Evolutionary conservation across 2,113 vertebrate species (phyloP).

Genomic region (Tor tambroides): DNA sequence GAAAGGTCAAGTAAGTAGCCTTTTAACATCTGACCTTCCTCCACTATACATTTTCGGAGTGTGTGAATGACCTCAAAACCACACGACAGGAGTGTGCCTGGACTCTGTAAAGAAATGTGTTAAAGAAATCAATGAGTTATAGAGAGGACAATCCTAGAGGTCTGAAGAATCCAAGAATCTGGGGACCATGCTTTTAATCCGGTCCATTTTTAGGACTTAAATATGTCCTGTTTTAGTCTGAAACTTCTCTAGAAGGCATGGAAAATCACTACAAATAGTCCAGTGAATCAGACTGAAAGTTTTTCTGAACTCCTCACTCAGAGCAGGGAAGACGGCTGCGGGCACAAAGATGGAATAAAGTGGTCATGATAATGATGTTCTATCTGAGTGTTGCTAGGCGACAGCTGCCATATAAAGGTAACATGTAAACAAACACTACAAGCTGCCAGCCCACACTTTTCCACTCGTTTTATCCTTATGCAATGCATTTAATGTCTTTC

Average conservation of each 20-base stretch:
- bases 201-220: too few species aligned
- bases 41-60: neutral
- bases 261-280: neutral
- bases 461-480: neutral
- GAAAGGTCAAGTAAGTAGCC: slow-evolving; percentile 21
- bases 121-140: neutral
- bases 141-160: neutral
- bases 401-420: slow-evolving; percentile 9
- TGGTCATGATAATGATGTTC: neutral
- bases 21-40: slow-evolving; percentile 42
- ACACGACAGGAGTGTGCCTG: neutral
- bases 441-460: slow-evolving; percentile 22
- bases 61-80: neutral
- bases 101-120: neutral
- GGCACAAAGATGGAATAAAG: slow-evolving; percentile 30
- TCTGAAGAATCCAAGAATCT: neutral
- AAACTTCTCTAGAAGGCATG: neutral
- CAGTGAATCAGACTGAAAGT: neutral
- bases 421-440: neutral
- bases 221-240: neutral
- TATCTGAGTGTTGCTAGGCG: slow-evolving; percentile 28
- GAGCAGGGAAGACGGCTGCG: neutral
- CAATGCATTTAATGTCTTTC: slow-evolving; percentile 9
- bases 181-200: neutral
- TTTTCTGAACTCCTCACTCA: neutral